Percentiles rank a stretch among this genome's conserved stretches.
These are phyloP conservation scores for Euschistus heros DNA, from an alignment of 1,140 invertebrate species.

Conservation along the genomic window DNA sequence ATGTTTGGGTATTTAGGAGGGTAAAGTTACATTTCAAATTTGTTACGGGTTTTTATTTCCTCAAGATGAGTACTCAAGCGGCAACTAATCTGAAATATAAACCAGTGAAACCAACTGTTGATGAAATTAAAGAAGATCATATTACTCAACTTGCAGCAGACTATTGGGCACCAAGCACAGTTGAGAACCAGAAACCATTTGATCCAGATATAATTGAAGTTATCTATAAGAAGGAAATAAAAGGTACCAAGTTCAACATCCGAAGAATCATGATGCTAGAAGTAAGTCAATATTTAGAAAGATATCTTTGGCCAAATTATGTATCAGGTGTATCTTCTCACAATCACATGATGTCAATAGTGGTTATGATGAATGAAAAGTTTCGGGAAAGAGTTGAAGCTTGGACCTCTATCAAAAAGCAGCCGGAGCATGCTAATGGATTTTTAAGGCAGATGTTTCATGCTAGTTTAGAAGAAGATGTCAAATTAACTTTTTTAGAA, in stretches of 20 bases:
- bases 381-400: constrained; percentile 91
- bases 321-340: constrained; percentile 48
- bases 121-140: constrained; percentile 71
- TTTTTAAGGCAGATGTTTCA: constrained; percentile 82
- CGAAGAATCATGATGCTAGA: constrained; percentile 89
- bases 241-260: constrained; percentile 62
- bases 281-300: constrained; percentile 94
- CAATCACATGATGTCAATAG: constrained; percentile 86
- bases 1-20: no score
- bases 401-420: constrained; percentile 80
- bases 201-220: constrained; percentile 64
- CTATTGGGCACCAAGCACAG: constrained; percentile 77
- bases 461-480: constrained; percentile 53
- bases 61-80: no score
- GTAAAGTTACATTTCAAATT: no score
- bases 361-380: constrained; percentile 97
- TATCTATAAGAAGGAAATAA: constrained; percentile 71
- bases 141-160: constrained; percentile 76
- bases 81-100: no score
- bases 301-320: constrained; percentile 96
- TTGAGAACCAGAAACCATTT: constrained; percentile 54
- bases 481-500: constrained; percentile 54
- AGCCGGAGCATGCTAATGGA: constrained; percentile 66
- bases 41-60: no score
- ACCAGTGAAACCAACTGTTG: constrained; percentile 48